Evolutionary conservation across 1,140 invertebrate species (phyloP).

Genomic region (Drosophila sproati): DNA sequence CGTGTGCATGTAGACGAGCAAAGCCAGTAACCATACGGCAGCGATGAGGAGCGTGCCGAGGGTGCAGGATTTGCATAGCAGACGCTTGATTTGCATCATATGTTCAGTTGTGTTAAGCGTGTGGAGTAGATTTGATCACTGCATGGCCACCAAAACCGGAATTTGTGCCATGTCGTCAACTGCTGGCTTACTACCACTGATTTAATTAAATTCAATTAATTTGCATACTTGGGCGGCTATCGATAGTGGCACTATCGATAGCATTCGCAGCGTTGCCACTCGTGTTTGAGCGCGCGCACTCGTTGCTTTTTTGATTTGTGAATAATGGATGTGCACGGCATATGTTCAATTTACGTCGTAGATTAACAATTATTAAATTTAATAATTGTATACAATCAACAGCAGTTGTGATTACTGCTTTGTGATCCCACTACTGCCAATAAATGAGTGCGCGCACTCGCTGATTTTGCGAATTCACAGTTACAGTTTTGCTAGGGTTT

Average conservation of each 20-base stretch:
- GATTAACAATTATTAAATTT: constrained; percentile 35
- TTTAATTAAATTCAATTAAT: constrained; percentile 54
- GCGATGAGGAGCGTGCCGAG: constrained; percentile 53
- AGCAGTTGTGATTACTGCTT: not conserved
- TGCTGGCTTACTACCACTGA: constrained; percentile 10
- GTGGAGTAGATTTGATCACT: constrained; percentile 47
- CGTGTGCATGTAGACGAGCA: constrained; percentile 58
- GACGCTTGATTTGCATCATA: constrained; percentile 76
- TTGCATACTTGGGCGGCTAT: constrained; percentile 28
- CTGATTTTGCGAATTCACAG: constrained; percentile 6
- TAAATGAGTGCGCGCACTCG: constrained; percentile 12
- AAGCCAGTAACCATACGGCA: constrained; percentile 54
- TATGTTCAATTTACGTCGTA: not conserved
- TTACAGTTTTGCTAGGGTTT: constrained; percentile 34
- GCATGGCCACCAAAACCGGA: constrained; percentile 52
- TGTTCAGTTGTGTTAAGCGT: constrained; percentile 11
- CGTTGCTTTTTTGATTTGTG: constrained; percentile 3
- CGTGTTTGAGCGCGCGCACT: constrained; percentile 1
- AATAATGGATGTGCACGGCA: not conserved
- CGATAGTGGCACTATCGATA: constrained; percentile 33
- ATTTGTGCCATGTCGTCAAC: constrained; percentile 45
- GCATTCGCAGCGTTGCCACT: constrained; percentile 15
- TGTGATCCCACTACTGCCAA: not conserved
- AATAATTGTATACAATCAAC: constrained; percentile 22
- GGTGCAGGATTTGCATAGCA: constrained; percentile 73